Evolutionary conservation across 1,140 invertebrate genomes (phyloP), one percentile per base, ranked within the genome.

Genomic region (Rhysida immarginata): DNA sequence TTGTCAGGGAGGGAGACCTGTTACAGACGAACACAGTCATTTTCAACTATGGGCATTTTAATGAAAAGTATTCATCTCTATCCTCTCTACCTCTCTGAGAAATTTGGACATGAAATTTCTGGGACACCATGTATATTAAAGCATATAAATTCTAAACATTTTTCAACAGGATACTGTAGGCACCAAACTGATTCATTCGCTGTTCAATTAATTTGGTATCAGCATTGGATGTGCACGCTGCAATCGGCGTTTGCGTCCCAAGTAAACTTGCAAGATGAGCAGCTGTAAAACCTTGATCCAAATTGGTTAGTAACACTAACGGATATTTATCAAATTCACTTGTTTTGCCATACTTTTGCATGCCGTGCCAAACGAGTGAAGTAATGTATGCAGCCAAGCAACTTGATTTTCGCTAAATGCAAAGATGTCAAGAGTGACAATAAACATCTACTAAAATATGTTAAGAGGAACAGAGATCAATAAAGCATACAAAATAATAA

Each of bases 261-360:
- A 51, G 21, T 11, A 51, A 25, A 27, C 49, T 51, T 16, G 49
- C 49, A 5, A 51, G 24, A 51, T 51, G 49, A 25, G 49, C 49
- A 5, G 49, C 49, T 25, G 13, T 26, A 21, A 21, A 51, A 13
- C 49, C 49, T 27, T 51, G 24, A 21, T 25, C 26, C 5, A 26
- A 3, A 3, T 51, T 21, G 26, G 13, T 26, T 13, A 51, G 13
- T 13, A 51, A 13, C 8, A 51, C 49, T 3, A 8, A 21, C 21
- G 24, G 13, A 13, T n/a, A 25, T 2, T 24, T 25, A 25, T 27
- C 26, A 11, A 5, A 8, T 11, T 25, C 26, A n/a, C n/a, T n/a
- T n/a, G n/a, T n/a, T 16, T 5, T 2, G 24, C 23, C 26, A 51
- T 26, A 11, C 24, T 23, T 46, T 8, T 26, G 23, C 13, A 51